Evolutionary conservation across 2,113 vertebrate species (phyloP), one percentile per base, ranked within the genome.

Genomic region (Neodon shergylaensis): DNA sequence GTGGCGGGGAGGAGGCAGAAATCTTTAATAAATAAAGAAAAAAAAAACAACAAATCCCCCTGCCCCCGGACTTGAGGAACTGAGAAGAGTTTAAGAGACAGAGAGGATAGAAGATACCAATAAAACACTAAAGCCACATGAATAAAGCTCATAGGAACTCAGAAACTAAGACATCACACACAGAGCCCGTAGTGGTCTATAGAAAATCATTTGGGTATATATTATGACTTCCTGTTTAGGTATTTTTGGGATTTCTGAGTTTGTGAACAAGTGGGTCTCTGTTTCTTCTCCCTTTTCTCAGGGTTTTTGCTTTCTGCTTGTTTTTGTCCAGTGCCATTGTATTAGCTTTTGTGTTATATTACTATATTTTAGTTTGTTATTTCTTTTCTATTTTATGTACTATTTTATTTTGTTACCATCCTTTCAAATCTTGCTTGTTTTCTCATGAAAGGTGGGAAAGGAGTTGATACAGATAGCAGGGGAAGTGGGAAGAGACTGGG

Each of bases 41-140:
- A n/a, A n/a, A n/a, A n/a, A n/a, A n/a, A n/a, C n/a, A n/a, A n/a
- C 74, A 77, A 47, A 49, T 16, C 6, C 42, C 13, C 16, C 24
- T 7, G 19, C 44, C 17, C 7, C 24, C 1, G 2, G 9, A 24
- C 10, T 76, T 0, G 2, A 3, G 9, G 24, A 14, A 76, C 12
- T 24, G 12, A 26, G 11, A 7, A 47, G 42, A 44, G 5, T 28
- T 28, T 13, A 76, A 47, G 74, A 77, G 14, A 7, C 2, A 77
- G 26, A 77, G 24, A 44, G 12, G 74, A 47, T 77, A 14, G 14
- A 77, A 3, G 1, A 47, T 16, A 77, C 13, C 9, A 47, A 77
- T 6, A 16, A 77, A 77, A 49, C 26, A 74, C 21, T 74, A 24
- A 42, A 74, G 2, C 16, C n/a, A n/a, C 17, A 72, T 21, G 17